These are phyloP conservation scores for Icerya purchasi DNA, from an alignment of 2,888 invertebrate species.

Conservation along the genomic window DNA sequence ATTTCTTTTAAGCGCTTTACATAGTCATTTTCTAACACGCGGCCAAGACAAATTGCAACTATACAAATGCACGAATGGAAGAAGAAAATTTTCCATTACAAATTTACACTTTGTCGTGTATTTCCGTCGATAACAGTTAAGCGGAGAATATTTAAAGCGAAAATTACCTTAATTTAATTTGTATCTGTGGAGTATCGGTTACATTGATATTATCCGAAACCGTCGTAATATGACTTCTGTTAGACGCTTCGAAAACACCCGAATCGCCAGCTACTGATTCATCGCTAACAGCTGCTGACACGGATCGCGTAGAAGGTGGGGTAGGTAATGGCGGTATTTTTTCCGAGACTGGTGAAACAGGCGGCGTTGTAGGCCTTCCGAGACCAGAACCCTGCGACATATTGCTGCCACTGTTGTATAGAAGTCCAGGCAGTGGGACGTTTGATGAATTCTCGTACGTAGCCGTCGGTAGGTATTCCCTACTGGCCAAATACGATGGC, in stretches of 20 bases:
- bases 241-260: constrained; percentile 75
- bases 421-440: constrained; percentile 20
- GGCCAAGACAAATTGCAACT: too few relatives aligned
- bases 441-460: constrained; percentile 32
- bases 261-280: constrained; percentile 93
- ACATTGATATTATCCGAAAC: constrained; percentile 29
- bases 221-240: constrained; percentile 24
- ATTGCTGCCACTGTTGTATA: constrained; percentile 25
- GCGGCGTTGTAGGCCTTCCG: constrained; percentile 34
- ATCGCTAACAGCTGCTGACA: constrained; percentile 89
- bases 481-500: constrained; percentile 62
- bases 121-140: not conserved
- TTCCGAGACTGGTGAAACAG: constrained; percentile 67
- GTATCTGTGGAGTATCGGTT: constrained; percentile 74
- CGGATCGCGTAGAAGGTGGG: constrained; percentile 30
- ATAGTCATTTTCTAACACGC: too few relatives aligned
- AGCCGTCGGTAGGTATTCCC: constrained; percentile 42
- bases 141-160: too few relatives aligned
- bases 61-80: too few relatives aligned
- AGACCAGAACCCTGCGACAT: constrained; percentile 36
- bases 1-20: too few relatives aligned
- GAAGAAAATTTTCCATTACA: too few relatives aligned
- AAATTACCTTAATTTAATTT: constrained; percentile 52
- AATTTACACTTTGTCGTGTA: too few relatives aligned
- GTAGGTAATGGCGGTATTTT: constrained; percentile 36